phyloP scores from a whole-genome alignment of 2,113 vertebrate species.

The Elaphurus davidianus region DNA sequence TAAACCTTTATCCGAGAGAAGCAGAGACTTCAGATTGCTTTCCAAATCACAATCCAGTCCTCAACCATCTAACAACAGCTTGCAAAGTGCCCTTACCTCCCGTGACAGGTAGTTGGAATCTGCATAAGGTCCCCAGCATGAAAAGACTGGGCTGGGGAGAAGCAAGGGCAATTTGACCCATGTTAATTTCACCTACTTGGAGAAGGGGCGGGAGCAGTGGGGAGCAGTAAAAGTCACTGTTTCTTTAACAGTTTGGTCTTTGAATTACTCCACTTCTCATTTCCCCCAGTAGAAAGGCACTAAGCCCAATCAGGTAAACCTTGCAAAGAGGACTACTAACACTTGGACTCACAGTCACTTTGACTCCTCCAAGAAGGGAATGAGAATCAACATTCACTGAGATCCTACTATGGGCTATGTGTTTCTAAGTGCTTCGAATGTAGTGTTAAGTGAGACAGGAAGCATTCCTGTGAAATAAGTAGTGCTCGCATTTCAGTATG shows the following conservation, averaged over 20 bases:
- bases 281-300: background rate
- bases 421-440: background rate
- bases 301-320: background rate
- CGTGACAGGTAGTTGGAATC: background rate
- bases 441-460: background rate
- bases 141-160: background rate
- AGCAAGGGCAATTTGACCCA: background rate
- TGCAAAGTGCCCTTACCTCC: constrained; percentile 22
- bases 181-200: background rate
- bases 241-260: constrained; percentile 11
- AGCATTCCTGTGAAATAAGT: background rate
- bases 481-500: background rate
- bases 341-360: background rate
- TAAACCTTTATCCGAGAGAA: background rate
- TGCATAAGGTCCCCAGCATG: background rate
- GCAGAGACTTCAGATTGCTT: background rate
- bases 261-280: background rate
- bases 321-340: background rate
- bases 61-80: background rate
- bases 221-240: background rate
- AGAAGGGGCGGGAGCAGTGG: background rate
- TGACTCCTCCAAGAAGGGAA: background rate
- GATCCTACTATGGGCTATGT: background rate
- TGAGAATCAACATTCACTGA: background rate
- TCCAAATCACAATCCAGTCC: background rate